A percentile compares a stretch with the other conserved stretches of the same genome.
Conservation (phyloP, 1,140 invertebrate species). For the Lepidotrigona ventralis region DNA sequence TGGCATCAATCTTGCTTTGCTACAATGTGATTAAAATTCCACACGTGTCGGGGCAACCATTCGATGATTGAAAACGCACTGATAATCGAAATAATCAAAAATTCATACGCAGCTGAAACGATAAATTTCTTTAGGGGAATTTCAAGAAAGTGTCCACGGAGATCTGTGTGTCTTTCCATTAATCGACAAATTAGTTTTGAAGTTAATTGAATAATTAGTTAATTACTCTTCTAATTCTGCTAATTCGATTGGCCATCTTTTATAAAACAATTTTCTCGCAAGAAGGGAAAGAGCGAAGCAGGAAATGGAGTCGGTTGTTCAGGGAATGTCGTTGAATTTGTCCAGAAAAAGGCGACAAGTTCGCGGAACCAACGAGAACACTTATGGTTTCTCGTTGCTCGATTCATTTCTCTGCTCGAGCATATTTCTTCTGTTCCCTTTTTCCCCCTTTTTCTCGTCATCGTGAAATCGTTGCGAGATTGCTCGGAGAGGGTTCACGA, state of each 20-base stretch:
- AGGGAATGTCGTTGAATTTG: not conserved
- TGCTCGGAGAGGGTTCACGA: slow-evolving; percentile 22
- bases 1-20: slow-evolving; percentile 24
- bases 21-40: slow-evolving; percentile 24
- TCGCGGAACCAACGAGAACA: slow-evolving; percentile 13
- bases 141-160: no score
- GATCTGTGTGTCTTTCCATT: no score
- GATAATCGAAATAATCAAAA: not conserved
- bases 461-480: slow-evolving; percentile 28
- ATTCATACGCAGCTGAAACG: no score
- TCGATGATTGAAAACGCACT: not conserved
- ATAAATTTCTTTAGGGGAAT: not conserved
- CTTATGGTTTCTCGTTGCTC: slow-evolving; percentile 34
- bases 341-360: not conserved
- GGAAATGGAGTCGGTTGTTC: not conserved
- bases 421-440: no score
- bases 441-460: not conserved
- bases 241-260: no score
- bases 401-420: slow-evolving; percentile 12
- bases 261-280: no score
- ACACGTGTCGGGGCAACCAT: not conserved
- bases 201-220: no score
- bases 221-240: no score
- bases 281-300: not conserved
- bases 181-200: no score